Evolutionary conservation across 2,113 vertebrate genomes (phyloP).

Genomic region (Planiliza haematocheilus): DNA sequence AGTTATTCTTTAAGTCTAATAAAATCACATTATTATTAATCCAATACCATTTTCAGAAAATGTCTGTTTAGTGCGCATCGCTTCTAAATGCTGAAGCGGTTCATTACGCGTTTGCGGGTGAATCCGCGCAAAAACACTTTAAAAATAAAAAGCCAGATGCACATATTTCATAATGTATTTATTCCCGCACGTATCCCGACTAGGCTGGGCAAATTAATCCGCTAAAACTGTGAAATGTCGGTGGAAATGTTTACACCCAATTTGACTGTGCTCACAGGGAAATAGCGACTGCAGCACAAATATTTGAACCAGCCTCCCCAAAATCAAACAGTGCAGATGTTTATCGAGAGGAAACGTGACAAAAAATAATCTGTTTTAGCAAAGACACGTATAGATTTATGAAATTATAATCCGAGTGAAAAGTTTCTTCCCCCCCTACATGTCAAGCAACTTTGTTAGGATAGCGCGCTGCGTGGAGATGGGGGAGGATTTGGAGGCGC

Average conservation of each 20-base stretch:
- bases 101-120: neutral
- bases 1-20: neutral
- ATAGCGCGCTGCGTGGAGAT: slow-evolving; percentile 89
- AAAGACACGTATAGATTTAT: slow-evolving; percentile 52
- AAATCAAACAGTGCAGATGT: slow-evolving; percentile 64
- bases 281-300: slow-evolving; percentile 47
- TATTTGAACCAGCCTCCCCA: slow-evolving; percentile 56
- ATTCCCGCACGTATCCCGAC: accelerated
- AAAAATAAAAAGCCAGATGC: neutral
- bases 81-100: neutral
- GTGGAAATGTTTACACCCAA: slow-evolving; percentile 6
- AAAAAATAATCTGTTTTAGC: slow-evolving; percentile 51
- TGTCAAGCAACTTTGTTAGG: slow-evolving; percentile 93
- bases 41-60: too few relatives aligned
- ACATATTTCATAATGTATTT: neutral
- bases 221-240: slow-evolving; percentile 17
- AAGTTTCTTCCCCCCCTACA: slow-evolving; percentile 74
- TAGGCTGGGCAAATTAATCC: neutral
- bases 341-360: slow-evolving; percentile 49
- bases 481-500: slow-evolving; percentile 97
- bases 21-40: neutral
- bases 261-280: slow-evolving; percentile 1
- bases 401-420: slow-evolving; percentile 69
- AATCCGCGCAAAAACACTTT: neutral
- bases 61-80: neutral